These are phyloP conservation scores for Colius striatus DNA, from an alignment of 2,113 vertebrate genomes.

Conservation along the genomic window DNA sequence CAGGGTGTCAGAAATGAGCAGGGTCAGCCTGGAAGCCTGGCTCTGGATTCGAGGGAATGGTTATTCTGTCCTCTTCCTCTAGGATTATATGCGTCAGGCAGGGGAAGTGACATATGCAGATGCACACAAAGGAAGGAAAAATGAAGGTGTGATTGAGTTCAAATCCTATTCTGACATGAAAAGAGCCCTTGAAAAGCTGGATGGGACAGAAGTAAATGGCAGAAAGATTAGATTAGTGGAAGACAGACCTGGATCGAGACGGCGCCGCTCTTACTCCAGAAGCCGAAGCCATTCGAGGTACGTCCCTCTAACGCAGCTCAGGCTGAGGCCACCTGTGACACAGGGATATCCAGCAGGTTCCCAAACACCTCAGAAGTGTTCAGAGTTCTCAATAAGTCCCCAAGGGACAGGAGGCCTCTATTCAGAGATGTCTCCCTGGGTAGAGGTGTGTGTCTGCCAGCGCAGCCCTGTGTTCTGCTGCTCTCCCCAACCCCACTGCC, in stretches of 20 bases:
- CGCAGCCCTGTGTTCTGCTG: rapidly evolving
- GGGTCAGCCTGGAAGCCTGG: neutral
- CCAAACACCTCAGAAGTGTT: neutral
- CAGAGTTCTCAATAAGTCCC: neutral
- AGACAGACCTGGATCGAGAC: constrained; percentile 90
- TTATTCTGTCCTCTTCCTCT: constrained; percentile 65
- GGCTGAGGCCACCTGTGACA: neutral
- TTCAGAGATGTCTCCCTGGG: neutral
- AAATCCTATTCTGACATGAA: constrained; percentile 97
- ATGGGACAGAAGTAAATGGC: constrained; percentile 95
- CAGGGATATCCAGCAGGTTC: neutral
- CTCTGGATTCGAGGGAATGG: constrained; percentile 44
- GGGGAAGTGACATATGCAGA: constrained; percentile 97
- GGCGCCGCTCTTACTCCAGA: constrained; percentile 91
- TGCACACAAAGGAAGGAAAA: constrained; percentile 93
- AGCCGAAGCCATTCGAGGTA: constrained; percentile 92
- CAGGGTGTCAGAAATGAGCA: neutral
- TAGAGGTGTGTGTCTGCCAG: neutral
- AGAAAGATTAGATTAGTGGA: constrained; percentile 96
- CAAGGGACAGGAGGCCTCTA: neutral
- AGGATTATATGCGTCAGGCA: constrained; percentile 99
- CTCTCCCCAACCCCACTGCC: neutral
- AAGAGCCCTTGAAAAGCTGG: constrained; percentile 95
- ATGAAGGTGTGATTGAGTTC: constrained; percentile 98
- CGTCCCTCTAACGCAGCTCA: neutral